phyloP scores from a whole-genome alignment of 2,888 invertebrate species.

The Acanthococcus lagerstroemiae region DNA sequence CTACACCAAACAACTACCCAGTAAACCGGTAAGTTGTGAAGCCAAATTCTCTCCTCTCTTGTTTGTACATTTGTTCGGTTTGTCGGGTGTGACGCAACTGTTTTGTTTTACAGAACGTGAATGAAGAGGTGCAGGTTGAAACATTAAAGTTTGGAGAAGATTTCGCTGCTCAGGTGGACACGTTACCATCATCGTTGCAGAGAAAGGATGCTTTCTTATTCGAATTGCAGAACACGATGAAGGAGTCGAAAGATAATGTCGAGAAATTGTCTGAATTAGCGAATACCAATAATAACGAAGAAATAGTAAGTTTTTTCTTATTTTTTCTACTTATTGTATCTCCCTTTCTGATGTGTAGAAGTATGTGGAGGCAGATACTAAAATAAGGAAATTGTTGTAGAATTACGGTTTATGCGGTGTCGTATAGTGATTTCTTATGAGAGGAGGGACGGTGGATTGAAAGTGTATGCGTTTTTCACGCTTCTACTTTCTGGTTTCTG shows the following conservation, averaged over 20 bases:
- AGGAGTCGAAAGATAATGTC: conserved; percentile 58
- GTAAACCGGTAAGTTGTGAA: too few relatives aligned
- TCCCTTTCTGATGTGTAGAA: too few relatives aligned
- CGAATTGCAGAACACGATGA: conserved; percentile 62
- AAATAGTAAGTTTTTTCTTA: conserved; percentile 3
- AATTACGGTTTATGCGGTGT: too few relatives aligned
- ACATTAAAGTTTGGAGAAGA: conserved; percentile 67
- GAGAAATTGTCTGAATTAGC: conserved; percentile 50
- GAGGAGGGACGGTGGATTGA: too few relatives aligned
- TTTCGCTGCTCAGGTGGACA: conserved; percentile 71
- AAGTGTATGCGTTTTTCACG: too few relatives aligned
- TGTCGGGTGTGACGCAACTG: too few relatives aligned
- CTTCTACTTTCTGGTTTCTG: too few relatives aligned
- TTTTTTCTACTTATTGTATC: background rate
- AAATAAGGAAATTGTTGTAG: too few relatives aligned
- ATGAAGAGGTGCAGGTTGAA: conserved; percentile 57
- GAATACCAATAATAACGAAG: conserved; percentile 6
- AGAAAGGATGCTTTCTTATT: conserved; percentile 66
- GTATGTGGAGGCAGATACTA: too few relatives aligned
- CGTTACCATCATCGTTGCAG: conserved; percentile 44
- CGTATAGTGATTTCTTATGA: too few relatives aligned
- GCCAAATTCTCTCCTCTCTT: too few relatives aligned
- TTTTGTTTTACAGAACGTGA: conserved; percentile 32
- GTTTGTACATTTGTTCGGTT: too few relatives aligned
- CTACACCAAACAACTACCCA: conserved; percentile 21